Conservation (phyloP, 2,113 vertebrate genomes). For the Globicephala melas region DNA sequence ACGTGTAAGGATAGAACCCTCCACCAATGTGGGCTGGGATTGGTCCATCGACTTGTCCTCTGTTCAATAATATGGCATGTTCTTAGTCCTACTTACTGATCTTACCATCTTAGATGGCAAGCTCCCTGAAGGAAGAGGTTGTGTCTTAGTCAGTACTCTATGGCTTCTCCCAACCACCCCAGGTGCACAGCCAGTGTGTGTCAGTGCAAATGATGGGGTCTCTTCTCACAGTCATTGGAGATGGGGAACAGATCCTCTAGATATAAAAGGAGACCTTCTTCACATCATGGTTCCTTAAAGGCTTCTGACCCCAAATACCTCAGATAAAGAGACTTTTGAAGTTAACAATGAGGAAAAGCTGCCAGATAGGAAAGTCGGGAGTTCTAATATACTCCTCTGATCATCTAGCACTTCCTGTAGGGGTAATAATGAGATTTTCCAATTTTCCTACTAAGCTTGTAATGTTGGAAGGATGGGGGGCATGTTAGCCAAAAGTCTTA, state of each 20-base stretch:
- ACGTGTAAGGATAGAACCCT: background rate
- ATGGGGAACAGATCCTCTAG: background rate
- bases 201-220: background rate
- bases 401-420: background rate
- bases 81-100: background rate
- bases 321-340: background rate
- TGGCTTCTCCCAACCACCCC: background rate
- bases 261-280: background rate
- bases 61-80: background rate
- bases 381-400: background rate
- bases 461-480: background rate
- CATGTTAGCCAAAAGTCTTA: background rate
- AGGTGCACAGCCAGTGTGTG: background rate
- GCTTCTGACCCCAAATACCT: background rate
- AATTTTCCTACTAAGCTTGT: background rate
- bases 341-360: background rate
- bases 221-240: background rate
- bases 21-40: background rate
- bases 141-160: background rate
- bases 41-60: background rate
- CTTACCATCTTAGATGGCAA: background rate
- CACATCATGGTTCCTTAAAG: background rate
- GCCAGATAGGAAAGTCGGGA: background rate
- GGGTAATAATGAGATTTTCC: background rate
- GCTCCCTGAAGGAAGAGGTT: background rate